These are phyloP conservation scores for Sinodicranocentrus sp. DNA, from an alignment of 2,888 invertebrate genomes.

Conservation along the genomic window DNA sequence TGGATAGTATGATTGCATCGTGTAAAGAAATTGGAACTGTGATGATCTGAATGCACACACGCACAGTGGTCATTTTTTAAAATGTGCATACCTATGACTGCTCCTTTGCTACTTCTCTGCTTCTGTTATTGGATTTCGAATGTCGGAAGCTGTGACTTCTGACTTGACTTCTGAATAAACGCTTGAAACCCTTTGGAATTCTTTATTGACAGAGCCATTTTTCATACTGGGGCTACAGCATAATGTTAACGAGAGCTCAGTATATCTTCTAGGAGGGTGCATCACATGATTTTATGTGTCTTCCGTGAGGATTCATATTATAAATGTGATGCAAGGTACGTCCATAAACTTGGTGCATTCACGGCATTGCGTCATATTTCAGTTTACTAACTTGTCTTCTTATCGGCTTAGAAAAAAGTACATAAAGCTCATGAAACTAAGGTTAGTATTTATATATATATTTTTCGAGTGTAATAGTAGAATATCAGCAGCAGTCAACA, in stretches of 20 bases:
- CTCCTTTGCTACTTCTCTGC: conserved; percentile 31
- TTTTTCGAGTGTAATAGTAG: not conserved
- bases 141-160: conserved; percentile 67
- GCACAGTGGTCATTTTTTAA: conserved; percentile 41
- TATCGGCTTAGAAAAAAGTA: conserved; percentile 48
- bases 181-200: conserved; percentile 71
- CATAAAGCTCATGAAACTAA: not conserved
- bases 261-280: not conserved
- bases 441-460: not conserved
- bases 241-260: too few species aligned
- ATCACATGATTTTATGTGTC: conserved; percentile 38
- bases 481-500: conserved; percentile 35
- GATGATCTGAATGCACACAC: conserved; percentile 1
- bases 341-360: conserved; percentile 9
- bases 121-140: conserved; percentile 59
- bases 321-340: conserved; percentile 46
- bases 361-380: conserved; percentile 61
- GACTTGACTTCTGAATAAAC: conserved; percentile 62
- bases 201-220: conserved; percentile 76
- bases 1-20: conserved; percentile 1
- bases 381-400: conserved; percentile 46
- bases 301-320: conserved; percentile 41
- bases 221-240: conserved; percentile 61
- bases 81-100: conserved; percentile 10
- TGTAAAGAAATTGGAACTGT: conserved; percentile 11